phyloP scores from a whole-genome alignment of 2,888 invertebrate species.

The Dicycla oo region DNA sequence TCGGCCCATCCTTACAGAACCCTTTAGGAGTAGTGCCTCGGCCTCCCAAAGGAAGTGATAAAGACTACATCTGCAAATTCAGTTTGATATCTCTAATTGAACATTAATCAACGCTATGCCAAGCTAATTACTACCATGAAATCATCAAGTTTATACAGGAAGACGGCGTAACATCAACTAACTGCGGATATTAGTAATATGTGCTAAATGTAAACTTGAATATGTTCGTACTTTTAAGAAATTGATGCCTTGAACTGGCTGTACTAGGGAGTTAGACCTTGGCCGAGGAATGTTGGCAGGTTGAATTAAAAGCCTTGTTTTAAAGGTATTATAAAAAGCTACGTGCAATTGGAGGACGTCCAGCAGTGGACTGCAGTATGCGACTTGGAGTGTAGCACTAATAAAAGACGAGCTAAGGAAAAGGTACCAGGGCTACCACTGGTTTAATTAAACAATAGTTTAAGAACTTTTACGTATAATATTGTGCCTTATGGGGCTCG shows the following conservation, averaged over 20 bases:
- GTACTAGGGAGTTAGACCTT: conserved; percentile 15
- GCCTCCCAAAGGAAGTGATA: conserved; percentile 9
- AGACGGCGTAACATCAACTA: conserved; percentile 23
- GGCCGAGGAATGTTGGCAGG: conserved; percentile 1
- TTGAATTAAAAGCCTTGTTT: neutral
- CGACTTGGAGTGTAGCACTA: no score
- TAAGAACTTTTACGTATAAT: no score
- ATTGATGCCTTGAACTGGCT: conserved; percentile 36
- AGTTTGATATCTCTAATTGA: conserved; percentile 39
- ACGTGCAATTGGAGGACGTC: neutral
- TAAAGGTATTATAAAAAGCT: neutral
- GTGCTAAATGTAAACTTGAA: conserved; percentile 27
- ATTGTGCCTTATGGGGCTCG: no score
- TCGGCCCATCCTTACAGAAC: no score
- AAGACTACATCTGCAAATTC: conserved; percentile 8
- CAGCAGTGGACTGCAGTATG: no score
- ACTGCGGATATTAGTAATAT: conserved; percentile 34
- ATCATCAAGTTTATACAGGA: conserved; percentile 46
- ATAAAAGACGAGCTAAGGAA: no score
- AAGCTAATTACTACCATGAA: conserved; percentile 46
- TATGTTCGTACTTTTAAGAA: conserved; percentile 19
- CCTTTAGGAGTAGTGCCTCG: neutral
- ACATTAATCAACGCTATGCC: conserved; percentile 39
- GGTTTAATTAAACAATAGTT: no score
- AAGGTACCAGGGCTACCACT: no score